These are phyloP conservation scores for Lycopodina hypogea DNA, from an alignment of 37 sponge, comb jelly and placozoan genomes.

Conservation along the genomic window DNA sequence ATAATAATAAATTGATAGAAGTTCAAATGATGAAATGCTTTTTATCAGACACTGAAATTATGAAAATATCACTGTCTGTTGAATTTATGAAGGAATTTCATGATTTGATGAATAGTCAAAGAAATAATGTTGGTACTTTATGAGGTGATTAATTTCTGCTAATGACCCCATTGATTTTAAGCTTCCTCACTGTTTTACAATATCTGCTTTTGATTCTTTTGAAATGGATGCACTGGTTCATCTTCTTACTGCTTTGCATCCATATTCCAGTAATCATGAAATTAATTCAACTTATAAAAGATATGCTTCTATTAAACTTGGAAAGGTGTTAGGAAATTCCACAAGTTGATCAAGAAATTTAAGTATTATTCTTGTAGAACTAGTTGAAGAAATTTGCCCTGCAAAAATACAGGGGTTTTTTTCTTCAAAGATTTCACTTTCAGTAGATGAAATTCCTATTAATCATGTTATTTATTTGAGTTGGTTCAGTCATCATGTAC, in stretches of 20 bases:
- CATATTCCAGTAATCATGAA: not conserved
- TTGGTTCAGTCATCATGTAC: not conserved
- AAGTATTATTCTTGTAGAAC: too few species aligned
- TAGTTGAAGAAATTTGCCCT: too few species aligned
- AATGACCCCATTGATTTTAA: not conserved
- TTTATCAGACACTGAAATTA: not conserved
- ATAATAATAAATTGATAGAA: slow-evolving; percentile 25
- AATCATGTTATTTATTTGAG: too few species aligned
- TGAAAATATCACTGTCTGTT: not conserved
- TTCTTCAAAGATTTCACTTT: too few species aligned
- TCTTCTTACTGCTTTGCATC: not conserved
- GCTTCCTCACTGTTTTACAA: not conserved
- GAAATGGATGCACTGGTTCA: not conserved
- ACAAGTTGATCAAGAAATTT: too few species aligned
- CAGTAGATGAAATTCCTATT: too few species aligned
- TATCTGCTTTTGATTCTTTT: not conserved
- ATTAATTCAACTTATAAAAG: slow-evolving; percentile 4
- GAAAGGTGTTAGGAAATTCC: not conserved
- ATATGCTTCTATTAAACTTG: not conserved
- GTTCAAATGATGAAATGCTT: slow-evolving; percentile 9
- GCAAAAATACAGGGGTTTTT: too few species aligned
- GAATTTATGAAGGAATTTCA: slow-evolving; percentile 11
- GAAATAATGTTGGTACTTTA: not conserved
- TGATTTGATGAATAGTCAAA: too few species aligned
- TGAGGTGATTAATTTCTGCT: not conserved